These are phyloP conservation scores for Musca vetustissima DNA, from an alignment of 1,140 invertebrate genomes.

Conservation along the genomic window DNA sequence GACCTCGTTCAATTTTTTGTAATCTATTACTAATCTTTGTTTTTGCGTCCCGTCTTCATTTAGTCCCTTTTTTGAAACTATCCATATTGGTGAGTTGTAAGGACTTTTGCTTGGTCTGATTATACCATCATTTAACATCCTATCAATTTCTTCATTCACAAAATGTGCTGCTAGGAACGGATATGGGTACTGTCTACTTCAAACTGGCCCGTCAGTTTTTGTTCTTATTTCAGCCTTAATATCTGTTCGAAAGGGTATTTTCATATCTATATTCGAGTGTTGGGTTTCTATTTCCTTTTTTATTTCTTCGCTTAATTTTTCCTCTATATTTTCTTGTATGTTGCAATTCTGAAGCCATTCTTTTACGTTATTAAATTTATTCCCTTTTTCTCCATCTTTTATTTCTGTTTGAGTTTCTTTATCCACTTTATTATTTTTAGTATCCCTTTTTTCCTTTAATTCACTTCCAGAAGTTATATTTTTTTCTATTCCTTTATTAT, in stretches of 20 bases:
- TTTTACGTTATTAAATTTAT: not conserved
- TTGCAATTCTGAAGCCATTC: no score
- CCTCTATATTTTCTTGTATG: not conserved
- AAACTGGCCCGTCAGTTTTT: conserved; percentile 6
- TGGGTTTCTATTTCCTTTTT: not conserved
- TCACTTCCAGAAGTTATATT: no score
- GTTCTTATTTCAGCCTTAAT: conserved; percentile 10
- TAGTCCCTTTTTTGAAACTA: conserved; percentile 14
- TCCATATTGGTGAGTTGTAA: conserved; percentile 23
- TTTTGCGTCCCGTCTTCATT: conserved; percentile 21
- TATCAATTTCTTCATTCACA: conserved; percentile 22
- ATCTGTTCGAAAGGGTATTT: not conserved
- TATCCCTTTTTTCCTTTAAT: no score
- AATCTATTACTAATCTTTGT: conserved; percentile 14
- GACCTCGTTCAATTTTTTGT: conserved; percentile 26
- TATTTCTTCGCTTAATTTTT: not conserved
- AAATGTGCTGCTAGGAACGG: conserved; percentile 6
- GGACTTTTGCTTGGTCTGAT: conserved; percentile 21
- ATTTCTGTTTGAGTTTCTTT: not conserved
- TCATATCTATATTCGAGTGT: not conserved
- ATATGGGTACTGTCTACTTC: conserved; percentile 19
- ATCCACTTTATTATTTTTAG: no score
- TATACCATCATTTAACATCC: conserved; percentile 11
- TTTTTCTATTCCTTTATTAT: not conserved
- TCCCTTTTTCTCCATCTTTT: not conserved